phyloP scores from a whole-genome alignment of 2,113 vertebrate genomes.

The human (Homo sapiens) region DNA sequence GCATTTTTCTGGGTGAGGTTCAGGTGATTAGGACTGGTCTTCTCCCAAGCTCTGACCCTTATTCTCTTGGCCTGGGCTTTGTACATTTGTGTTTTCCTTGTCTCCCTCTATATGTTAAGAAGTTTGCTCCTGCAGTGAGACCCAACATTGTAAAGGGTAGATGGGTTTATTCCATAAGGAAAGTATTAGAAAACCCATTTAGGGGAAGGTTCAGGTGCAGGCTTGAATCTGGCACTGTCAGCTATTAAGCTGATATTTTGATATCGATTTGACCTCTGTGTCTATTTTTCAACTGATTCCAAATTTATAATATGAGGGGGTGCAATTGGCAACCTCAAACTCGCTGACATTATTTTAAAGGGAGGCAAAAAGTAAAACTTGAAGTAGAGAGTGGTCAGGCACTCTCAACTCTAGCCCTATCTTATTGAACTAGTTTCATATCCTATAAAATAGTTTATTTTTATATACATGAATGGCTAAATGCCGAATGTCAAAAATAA shows the following conservation, averaged over 20 bases:
- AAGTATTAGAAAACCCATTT: background rate
- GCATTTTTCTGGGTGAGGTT: background rate
- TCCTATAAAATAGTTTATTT: conserved; percentile 57
- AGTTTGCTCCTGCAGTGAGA: background rate
- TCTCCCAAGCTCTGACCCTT: background rate
- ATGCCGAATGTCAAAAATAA: conserved; percentile 56
- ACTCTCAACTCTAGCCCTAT: background rate
- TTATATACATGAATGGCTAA: conserved; percentile 33
- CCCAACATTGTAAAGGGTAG: background rate
- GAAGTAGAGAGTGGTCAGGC: background rate
- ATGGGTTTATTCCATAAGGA: background rate
- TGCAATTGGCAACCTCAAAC: background rate
- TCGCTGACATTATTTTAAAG: conserved; percentile 23
- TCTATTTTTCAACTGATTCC: background rate
- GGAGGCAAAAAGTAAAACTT: conserved; percentile 1
- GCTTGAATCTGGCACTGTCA: background rate
- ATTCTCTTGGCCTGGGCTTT: background rate
- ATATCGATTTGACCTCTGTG: background rate
- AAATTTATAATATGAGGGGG: background rate
- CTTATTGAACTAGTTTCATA: background rate
- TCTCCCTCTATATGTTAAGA: background rate
- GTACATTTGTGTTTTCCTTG: background rate
- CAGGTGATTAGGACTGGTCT: background rate
- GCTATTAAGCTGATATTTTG: background rate
- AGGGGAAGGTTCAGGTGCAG: background rate